Conservation (phyloP, 2,113 vertebrate species). For the Lichenostomus cassidix region DNA sequence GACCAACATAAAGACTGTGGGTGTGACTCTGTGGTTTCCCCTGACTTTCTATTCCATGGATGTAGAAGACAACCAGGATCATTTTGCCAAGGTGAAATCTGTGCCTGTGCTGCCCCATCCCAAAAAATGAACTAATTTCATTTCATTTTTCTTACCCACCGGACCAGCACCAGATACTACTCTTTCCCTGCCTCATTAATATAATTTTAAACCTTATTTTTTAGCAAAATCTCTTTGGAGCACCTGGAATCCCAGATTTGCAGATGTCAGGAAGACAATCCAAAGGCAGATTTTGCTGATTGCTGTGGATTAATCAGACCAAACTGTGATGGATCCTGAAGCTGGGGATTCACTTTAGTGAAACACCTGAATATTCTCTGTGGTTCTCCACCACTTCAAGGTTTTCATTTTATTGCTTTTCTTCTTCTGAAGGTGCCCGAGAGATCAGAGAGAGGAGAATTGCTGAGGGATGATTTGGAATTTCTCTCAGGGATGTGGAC, state of each 20-base stretch:
- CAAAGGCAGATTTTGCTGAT: not conserved
- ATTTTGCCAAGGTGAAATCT: not conserved
- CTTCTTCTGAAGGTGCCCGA: not conserved
- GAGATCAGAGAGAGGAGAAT: not conserved
- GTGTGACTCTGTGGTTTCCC: not conserved
- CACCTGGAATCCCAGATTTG: not conserved
- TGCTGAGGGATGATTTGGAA: not conserved
- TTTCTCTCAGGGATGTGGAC: not conserved
- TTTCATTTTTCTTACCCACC: not conserved
- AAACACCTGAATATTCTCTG: not conserved
- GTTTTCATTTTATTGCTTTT: not conserved
- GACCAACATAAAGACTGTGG: not conserved
- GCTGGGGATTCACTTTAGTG: not conserved
- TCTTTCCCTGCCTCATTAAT: not conserved
- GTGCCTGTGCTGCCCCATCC: not conserved
- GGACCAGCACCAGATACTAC: not conserved
- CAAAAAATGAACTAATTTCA: not conserved
- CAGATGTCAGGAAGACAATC: not conserved
- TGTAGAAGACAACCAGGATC: not conserved
- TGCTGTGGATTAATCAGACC: not conserved
- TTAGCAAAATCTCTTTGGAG: not conserved
- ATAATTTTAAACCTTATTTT: not conserved
- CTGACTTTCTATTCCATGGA: not conserved
- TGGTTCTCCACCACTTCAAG: not conserved
- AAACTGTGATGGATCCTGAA: not conserved